phyloP scores from a whole-genome alignment of 2,797 vertebrate genomes.

The Semotilus atromaculatus region DNA sequence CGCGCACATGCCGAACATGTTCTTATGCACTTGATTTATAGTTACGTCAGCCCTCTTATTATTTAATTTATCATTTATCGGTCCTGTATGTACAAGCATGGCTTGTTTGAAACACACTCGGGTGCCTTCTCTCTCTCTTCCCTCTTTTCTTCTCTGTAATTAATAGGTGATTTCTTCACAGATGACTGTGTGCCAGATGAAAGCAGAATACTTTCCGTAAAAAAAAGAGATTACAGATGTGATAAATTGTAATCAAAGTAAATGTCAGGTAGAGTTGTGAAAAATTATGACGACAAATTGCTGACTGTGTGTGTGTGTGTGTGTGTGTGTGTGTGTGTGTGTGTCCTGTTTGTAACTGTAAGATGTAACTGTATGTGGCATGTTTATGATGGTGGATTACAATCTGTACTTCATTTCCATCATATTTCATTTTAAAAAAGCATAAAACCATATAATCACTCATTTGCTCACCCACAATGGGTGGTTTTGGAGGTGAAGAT shows the following conservation, averaged over 20 bases:
- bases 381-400: conserved; percentile 67
- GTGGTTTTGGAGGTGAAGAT: conserved; percentile 24
- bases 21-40: conserved; percentile 54
- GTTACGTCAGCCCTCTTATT: conserved; percentile 57
- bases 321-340: conserved; percentile 3
- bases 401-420: conserved; percentile 65
- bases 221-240: conserved; percentile 36
- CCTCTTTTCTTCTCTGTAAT: conserved; percentile 49
- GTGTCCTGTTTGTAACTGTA: conserved; percentile 24
- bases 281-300: conserved; percentile 36
- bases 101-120: conserved; percentile 31
- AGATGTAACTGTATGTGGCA: conserved; percentile 57
- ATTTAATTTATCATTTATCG: conserved; percentile 59
- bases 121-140: conserved; percentile 1
- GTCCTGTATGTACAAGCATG: conserved; percentile 53
- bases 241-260: conserved; percentile 50
- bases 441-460: conserved; percentile 28
- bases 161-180: conserved; percentile 48
- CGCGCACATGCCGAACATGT: conserved; percentile 51
- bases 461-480: conserved; percentile 38
- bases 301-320: conserved; percentile 22
- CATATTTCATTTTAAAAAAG: conserved; percentile 64
- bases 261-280: conserved; percentile 31
- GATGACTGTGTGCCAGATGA: conserved; percentile 37
- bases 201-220: conserved; percentile 45